Percentiles rank a stretch among this genome's conserved stretches.
These are phyloP conservation scores for Cephalopterus ornatus DNA, from an alignment of 2,113 vertebrate genomes.

Conservation along the genomic window DNA sequence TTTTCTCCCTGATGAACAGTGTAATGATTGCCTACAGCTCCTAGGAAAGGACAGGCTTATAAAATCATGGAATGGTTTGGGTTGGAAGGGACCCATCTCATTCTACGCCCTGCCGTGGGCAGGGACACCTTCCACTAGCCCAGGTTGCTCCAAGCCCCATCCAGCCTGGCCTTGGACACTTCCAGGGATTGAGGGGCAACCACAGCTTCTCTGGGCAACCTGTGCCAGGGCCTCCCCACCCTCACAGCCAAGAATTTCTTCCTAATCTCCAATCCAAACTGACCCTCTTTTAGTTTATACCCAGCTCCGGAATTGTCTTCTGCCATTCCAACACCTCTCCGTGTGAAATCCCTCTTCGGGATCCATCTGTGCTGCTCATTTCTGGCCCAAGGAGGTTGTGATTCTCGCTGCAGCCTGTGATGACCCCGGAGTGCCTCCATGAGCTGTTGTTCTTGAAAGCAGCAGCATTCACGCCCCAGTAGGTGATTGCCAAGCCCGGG, in stretches of 20 bases:
- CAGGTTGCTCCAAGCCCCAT: accelerated
- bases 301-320: background rate
- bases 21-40: accelerated
- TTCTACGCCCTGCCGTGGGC: background rate
- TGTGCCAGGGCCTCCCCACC: accelerated
- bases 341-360: too few relatives aligned
- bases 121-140: accelerated
- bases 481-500: background rate
- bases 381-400: background rate
- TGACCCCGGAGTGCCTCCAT: background rate
- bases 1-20: background rate
- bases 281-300: accelerated
- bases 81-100: background rate
- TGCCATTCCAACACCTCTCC: accelerated
- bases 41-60: background rate
- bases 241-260: background rate
- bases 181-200: background rate
- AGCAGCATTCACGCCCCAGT: background rate
- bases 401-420: accelerated
- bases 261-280: background rate
- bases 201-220: background rate
- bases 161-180: background rate
- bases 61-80: background rate
- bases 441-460: background rate
- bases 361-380: background rate